Evolutionary conservation across 2,113 vertebrate genomes (phyloP).

Genomic region (Oplegnathus fasciatus): DNA sequence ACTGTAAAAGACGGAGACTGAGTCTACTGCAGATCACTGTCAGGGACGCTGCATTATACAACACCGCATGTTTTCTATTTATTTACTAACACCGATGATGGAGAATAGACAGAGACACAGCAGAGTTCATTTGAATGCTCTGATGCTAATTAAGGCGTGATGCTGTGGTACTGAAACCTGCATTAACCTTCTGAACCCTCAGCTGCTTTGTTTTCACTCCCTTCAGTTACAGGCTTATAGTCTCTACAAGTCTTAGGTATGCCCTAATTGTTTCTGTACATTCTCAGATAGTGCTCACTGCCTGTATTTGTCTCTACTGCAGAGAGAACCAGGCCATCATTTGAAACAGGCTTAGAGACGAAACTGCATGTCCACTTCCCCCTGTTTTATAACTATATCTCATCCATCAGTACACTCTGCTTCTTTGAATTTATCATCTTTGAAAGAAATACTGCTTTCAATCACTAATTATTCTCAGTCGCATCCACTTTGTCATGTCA

Average conservation of each 20-base stretch:
- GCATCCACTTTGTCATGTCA: too few species aligned
- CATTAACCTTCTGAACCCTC: conserved; percentile 17
- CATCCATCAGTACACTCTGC: neutral
- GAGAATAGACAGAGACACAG: neutral
- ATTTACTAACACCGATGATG: neutral
- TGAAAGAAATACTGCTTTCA: neutral
- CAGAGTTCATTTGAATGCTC: neutral
- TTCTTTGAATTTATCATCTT: neutral
- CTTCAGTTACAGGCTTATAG: too few species aligned
- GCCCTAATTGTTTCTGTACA: neutral
- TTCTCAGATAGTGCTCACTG: neutral
- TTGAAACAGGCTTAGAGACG: neutral
- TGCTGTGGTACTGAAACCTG: neutral
- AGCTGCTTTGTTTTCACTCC: neutral
- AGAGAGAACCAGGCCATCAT: neutral
- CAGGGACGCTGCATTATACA: neutral
- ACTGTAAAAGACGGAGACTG: neutral
- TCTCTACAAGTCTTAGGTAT: too few species aligned
- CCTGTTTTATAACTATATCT: neutral
- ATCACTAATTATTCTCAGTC: neutral
- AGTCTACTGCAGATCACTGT: neutral
- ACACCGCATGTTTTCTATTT: neutral
- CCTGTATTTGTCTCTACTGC: neutral
- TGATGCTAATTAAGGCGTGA: neutral
- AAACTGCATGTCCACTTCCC: neutral